Base-by-base conservation (phyloP, 2,797 vertebrate species). In the Enteromius viviparus region DNA sequence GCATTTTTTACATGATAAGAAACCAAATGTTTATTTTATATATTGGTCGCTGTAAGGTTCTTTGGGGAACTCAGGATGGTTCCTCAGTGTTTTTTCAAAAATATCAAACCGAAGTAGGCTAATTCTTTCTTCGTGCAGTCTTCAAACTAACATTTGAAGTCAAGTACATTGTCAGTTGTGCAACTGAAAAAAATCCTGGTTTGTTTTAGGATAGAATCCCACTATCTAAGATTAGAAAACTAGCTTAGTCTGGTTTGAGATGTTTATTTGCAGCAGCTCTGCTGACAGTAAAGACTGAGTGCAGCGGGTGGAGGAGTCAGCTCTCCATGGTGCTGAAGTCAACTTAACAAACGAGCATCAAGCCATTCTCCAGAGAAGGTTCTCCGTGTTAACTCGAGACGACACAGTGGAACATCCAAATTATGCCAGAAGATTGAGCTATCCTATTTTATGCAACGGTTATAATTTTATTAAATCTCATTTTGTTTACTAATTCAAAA, bases 321-420 rank as follows among this genome's bases (percentile, higher is more conserved):
- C 92, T 94, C 92, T 94, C 93, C 93, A 92, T 93, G 93, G 93
- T 94, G 89, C 93, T 94, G 93, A 94, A 94, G 86, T 83, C 80
- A 55, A 51, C 42, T 40, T n/a, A 4, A 34, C 21, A 72, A 14
- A 53, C 70, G n/a, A 65, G 71, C 29, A 12, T 74, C 1, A 81
- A 19, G 32, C 26, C 17, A 17, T 70, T 70, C 34, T 60, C 26
- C 19, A 49, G 26, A 47, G 23, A 23, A 4, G 12, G 6, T 65
- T 53, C 32, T 29, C 23, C n/a, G 9, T 29, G n/a, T 70, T 42
- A 49, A 37, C 55, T 3, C 19, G 14, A 29, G 10, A 19, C 29
- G 17, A 64, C 26, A 64, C 19, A 74, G 1, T 45, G 8, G 7
- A 3, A n/a, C 15, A 45, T 23, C 19, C 64, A 9, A 21, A 60